A percentile compares a stretch with the other conserved stretches of the same genome.
Conservation (phyloP, 2,797 vertebrate genomes). For the Somateria mollissima region DNA sequence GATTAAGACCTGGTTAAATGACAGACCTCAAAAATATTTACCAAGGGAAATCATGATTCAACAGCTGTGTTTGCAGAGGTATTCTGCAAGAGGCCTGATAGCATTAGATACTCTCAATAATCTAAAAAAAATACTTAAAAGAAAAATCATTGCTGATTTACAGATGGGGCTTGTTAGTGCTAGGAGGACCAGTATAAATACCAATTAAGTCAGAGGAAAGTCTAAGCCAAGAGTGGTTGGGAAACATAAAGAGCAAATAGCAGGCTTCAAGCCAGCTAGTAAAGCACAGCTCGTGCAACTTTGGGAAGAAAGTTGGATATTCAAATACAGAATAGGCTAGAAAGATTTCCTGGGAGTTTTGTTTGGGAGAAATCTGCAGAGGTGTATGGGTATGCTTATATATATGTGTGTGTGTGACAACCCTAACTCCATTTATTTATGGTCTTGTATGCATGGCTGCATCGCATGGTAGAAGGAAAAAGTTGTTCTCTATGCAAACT, state of each 20-base stretch:
- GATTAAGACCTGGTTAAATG: slow-evolving; percentile 26
- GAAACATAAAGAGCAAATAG: slow-evolving; percentile 67
- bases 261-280: slow-evolving; percentile 50
- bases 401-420: not conserved
- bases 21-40: slow-evolving; percentile 35
- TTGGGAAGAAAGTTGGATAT: slow-evolving; percentile 34
- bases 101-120: slow-evolving; percentile 28
- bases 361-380: not conserved
- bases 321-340: slow-evolving; percentile 29
- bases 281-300: slow-evolving; percentile 45
- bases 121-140: slow-evolving; percentile 11
- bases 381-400: not conserved
- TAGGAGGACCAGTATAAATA: slow-evolving; percentile 57
- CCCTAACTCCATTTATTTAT: not conserved
- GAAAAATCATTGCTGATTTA: slow-evolving; percentile 48
- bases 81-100: slow-evolving; percentile 39
- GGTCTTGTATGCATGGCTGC: not conserved
- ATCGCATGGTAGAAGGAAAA: not conserved
- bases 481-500: not conserved
- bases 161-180: slow-evolving; percentile 54
- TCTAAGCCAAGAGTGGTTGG: slow-evolving; percentile 56
- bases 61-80: slow-evolving; percentile 58
- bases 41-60: slow-evolving; percentile 40
- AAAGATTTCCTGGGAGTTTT: not conserved
- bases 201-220: slow-evolving; percentile 66